A percentile compares a stretch with the other conserved stretches of the same genome.
phyloP scores from a whole-genome alignment of 2,113 vertebrate genomes.

The Thunnus maccoyii region DNA sequence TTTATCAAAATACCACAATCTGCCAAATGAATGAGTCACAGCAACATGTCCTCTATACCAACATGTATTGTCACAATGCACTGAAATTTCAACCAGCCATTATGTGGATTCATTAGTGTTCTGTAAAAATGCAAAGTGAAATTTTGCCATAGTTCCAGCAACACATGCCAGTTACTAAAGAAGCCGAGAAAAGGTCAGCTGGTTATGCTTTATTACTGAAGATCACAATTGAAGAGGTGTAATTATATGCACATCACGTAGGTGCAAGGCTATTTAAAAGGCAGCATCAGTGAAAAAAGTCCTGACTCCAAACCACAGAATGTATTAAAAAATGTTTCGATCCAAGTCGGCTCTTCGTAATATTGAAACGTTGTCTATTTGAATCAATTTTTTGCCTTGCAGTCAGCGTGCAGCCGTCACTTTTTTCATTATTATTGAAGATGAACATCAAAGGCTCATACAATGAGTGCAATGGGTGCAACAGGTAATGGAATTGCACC shows the following conservation, averaged over 20 bases:
- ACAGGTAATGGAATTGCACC: constrained; percentile 2
- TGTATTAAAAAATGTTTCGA: too few species aligned
- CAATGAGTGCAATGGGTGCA: constrained; percentile 8
- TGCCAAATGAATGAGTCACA: constrained; percentile 36
- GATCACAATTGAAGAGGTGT: neutral
- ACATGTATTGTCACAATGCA: neutral
- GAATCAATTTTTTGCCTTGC: too few species aligned
- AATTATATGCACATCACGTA: too few species aligned
- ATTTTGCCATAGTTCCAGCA: constrained; percentile 17
- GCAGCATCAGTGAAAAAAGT: too few species aligned
- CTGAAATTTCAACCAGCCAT: constrained; percentile 2
- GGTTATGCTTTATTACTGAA: constrained; percentile 30
- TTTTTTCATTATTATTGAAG: too few species aligned
- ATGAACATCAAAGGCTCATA: constrained; percentile 38
- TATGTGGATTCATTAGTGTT: constrained; percentile 8
- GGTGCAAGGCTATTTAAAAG: too few species aligned
- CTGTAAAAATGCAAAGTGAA: constrained; percentile 11
- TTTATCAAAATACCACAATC: constrained; percentile 33
- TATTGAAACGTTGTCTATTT: too few species aligned
- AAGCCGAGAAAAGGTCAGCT: constrained; percentile 44
- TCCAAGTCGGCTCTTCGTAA: too few species aligned
- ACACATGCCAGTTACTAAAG: neutral
- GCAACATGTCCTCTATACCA: constrained; percentile 2
- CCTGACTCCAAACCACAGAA: too few species aligned
- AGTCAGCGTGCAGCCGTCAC: too few species aligned